Conservation (phyloP, 1,140 invertebrate genomes). For the Scaptomyza pallida region DNA sequence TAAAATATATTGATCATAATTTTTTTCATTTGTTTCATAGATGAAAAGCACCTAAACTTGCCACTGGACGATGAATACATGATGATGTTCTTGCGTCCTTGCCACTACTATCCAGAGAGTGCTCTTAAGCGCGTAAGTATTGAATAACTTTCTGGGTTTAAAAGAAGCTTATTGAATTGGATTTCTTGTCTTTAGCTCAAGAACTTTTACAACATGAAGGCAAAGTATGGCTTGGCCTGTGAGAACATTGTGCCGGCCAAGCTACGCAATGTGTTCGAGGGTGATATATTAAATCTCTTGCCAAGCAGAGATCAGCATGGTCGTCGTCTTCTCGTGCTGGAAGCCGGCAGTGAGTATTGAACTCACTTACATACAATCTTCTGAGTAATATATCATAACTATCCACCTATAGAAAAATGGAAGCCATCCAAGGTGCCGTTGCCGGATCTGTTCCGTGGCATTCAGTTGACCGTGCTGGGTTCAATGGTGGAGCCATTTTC, state of each 20-base stretch:
- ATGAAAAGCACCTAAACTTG: slow-evolving; percentile 85
- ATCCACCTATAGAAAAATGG: slow-evolving; percentile 86
- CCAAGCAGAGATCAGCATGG: slow-evolving; percentile 86
- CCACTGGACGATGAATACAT: slow-evolving; percentile 87
- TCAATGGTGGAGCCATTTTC: slow-evolving; percentile 87
- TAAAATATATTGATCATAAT: not conserved
- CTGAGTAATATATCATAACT: not conserved
- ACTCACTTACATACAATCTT: not conserved
- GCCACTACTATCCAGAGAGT: slow-evolving; percentile 88
- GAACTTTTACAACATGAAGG: slow-evolving; percentile 86
- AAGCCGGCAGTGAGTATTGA: slow-evolving; percentile 85
- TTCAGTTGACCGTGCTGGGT: slow-evolving; percentile 86
- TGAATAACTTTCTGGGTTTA: not conserved
- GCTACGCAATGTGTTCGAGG: slow-evolving; percentile 84
- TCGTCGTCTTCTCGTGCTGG: slow-evolving; percentile 85
- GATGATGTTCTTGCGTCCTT: slow-evolving; percentile 87
- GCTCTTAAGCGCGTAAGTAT: slow-evolving; percentile 86
- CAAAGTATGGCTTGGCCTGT: slow-evolving; percentile 85
- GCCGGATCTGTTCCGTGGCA: slow-evolving; percentile 86
- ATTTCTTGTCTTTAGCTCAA: slow-evolving; percentile 84
- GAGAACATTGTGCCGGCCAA: slow-evolving; percentile 84
- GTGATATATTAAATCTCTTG: slow-evolving; percentile 86
- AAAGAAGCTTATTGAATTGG: not conserved
- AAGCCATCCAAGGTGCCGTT: slow-evolving; percentile 86
- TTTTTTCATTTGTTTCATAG: slow-evolving; percentile 53